phyloP scores from a whole-genome alignment of 2,113 vertebrate genomes.

The Dolichallabes microphthalmus region DNA sequence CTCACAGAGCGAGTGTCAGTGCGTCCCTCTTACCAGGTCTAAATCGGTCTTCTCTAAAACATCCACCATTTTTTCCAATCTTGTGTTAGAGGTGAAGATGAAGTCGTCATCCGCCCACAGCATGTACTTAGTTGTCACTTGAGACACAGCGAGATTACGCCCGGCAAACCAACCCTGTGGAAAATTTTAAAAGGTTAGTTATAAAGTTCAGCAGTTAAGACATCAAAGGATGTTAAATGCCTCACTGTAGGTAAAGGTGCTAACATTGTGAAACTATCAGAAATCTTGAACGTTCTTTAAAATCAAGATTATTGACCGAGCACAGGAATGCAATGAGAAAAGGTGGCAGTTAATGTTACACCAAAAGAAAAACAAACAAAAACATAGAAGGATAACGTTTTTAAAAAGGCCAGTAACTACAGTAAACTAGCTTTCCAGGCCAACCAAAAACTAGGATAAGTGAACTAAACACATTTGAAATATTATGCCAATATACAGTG shows the following conservation, averaged over 20 bases:
- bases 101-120: slow-evolving; percentile 92
- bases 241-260: neutral
- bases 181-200: neutral
- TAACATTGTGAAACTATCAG: neutral
- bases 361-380: neutral
- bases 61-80: slow-evolving; percentile 85
- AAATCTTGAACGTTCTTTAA: neutral
- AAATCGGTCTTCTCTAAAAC: slow-evolving; percentile 83
- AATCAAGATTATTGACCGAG: neutral
- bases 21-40: slow-evolving; percentile 77
- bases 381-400: neutral
- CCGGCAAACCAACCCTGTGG: slow-evolving; percentile 90
- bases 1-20: neutral
- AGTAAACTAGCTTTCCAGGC: too few species aligned
- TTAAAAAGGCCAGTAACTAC: neutral
- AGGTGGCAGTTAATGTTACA: neutral
- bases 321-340: neutral
- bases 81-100: slow-evolving; percentile 80
- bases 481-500: neutral
- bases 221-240: neutral
- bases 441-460: neutral
- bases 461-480: neutral
- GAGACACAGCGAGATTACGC: slow-evolving; percentile 85
- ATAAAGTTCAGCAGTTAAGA: neutral
- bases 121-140: slow-evolving; percentile 89